Evolutionary conservation across 2,888 invertebrate species (phyloP).

Genomic region (Trachelus tabidus): DNA sequence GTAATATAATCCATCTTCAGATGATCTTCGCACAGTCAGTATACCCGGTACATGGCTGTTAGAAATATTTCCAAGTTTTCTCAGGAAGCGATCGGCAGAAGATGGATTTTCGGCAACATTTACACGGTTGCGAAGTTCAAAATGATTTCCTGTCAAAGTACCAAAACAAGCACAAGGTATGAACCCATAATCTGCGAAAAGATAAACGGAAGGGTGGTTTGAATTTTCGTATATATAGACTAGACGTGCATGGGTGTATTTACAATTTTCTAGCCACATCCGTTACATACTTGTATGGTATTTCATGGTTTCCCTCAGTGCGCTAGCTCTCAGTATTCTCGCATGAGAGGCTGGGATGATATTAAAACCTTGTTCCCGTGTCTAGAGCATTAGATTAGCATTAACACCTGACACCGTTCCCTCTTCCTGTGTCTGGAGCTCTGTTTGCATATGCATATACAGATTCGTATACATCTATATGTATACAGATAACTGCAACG

Average conservation of each 20-base stretch:
- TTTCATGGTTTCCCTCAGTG: neutral
- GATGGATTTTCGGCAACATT: neutral
- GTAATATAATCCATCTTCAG: neutral
- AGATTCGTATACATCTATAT: neutral
- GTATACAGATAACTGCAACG: neutral
- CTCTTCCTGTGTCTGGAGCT: neutral
- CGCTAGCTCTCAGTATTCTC: neutral
- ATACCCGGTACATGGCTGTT: neutral
- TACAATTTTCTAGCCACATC: neutral
- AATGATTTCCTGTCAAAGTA: neutral
- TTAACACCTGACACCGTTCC: conserved; percentile 19
- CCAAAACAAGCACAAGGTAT: neutral
- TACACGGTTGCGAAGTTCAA: neutral
- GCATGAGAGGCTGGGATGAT: neutral
- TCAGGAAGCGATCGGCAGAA: neutral
- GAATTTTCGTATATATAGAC: neutral
- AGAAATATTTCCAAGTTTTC: neutral
- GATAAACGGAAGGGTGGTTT: neutral
- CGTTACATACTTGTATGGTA: neutral
- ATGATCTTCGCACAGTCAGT: neutral
- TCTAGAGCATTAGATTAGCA: conserved; percentile 21
- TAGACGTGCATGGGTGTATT: neutral
- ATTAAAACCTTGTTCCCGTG: conserved; percentile 2
- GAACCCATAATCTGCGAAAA: neutral
- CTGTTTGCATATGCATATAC: conserved; percentile 2